These are phyloP conservation scores for Solen grandis DNA, from an alignment of 1,140 invertebrate species.

Conservation along the genomic window DNA sequence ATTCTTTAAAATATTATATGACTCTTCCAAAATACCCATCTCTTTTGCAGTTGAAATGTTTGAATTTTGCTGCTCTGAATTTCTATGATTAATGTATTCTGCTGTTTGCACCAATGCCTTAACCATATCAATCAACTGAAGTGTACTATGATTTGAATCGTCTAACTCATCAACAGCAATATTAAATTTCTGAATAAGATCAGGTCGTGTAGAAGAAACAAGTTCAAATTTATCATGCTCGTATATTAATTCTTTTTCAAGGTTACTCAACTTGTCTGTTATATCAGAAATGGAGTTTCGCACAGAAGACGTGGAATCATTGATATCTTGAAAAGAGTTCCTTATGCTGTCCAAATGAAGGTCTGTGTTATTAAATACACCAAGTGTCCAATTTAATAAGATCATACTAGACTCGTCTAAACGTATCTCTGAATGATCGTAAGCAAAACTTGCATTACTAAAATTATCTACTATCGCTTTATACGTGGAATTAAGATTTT, in stretches of 20 bases:
- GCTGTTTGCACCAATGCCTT: too few species aligned
- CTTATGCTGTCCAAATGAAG: background rate
- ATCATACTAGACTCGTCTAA: background rate
- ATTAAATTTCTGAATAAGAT: background rate
- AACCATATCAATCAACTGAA: too few species aligned
- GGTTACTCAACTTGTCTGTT: background rate
- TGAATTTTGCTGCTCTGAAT: constrained; percentile 7
- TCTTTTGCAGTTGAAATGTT: constrained; percentile 8
- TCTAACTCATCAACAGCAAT: background rate
- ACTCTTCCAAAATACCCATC: background rate
- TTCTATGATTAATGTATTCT: background rate
- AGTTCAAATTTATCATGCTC: constrained; percentile 32
- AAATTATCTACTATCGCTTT: background rate
- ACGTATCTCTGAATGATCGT: background rate
- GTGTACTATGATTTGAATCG: too few species aligned
- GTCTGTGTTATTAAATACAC: constrained; percentile 9
- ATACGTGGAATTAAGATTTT: background rate
- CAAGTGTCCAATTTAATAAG: background rate
- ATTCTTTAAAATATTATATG: background rate
- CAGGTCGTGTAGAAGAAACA: background rate
- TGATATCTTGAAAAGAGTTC: background rate
- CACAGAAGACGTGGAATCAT: background rate
- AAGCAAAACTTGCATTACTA: background rate
- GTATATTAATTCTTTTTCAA: constrained; percentile 10
- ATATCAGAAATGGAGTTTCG: background rate